Conservation (phyloP, 2,888 invertebrate genomes). For the Drosophila robusta region DNA sequence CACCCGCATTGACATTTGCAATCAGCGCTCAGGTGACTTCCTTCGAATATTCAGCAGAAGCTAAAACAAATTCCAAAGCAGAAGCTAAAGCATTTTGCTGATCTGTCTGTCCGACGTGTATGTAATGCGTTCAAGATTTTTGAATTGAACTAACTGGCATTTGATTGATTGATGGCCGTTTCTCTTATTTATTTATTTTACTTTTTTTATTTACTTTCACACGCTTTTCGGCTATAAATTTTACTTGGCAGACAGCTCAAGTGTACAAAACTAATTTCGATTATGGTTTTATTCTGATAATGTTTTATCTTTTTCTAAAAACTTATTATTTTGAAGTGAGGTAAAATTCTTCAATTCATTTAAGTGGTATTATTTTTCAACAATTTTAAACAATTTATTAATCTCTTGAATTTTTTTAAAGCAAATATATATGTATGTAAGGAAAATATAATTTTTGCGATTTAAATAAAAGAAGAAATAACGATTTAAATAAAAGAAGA, state of each 20-base stretch:
- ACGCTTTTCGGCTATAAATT: constrained; percentile 42
- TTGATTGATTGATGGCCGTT: constrained; percentile 68
- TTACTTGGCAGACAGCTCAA: constrained; percentile 30
- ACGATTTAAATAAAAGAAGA: no score
- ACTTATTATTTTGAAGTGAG: no score
- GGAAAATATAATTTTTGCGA: no score
- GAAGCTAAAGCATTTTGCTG: neutral
- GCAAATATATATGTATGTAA: no score
- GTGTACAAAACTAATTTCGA: neutral
- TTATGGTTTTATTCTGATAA: neutral
- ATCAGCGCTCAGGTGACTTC: constrained; percentile 50
- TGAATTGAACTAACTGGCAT: constrained; percentile 51
- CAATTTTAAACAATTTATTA: no score
- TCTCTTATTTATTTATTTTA: constrained; percentile 12
- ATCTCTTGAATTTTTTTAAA: no score
- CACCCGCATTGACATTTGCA: constrained; percentile 49
- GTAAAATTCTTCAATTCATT: no score
- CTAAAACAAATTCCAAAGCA: neutral
- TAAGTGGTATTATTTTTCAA: no score
- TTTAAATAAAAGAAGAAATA: no score
- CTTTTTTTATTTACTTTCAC: constrained; percentile 11
- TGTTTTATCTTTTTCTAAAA: neutral
- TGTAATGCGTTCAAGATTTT: constrained; percentile 52
- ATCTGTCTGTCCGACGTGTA: constrained; percentile 44
- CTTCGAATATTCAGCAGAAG: neutral